Base-by-base conservation (phyloP, 2,888 invertebrate species). In the Chelonus formosanus region DNA sequence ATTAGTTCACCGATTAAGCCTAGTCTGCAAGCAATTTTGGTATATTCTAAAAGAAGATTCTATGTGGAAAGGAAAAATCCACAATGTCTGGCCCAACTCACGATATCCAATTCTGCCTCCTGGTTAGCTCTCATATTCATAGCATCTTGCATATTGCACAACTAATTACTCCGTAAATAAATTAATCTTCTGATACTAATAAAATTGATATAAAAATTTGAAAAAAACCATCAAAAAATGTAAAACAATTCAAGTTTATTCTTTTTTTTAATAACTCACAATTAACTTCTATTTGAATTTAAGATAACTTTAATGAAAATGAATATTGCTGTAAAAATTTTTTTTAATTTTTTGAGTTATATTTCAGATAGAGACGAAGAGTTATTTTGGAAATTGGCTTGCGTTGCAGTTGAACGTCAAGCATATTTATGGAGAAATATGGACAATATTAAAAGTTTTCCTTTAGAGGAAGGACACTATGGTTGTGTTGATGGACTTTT, bases 371-470 rank as follows among this genome's bases (percentile, higher is more conserved):
- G 86, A 52, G 84, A 86, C 35, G 80, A 82, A 60, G 84, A 85
- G 65, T 74, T 86, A 20, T 86, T 87, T 74, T 89, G 89, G 89
- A 86, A 86, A 74, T 82, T 85, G 56, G 85, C 89, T 0, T 90
- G 89, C 80, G 85, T 89, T 52, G 87, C 88, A 69, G 86, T 90
- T 78, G 89, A 90, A 76, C 86, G 86, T 65, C 87, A 89, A 72
- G 83, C 82, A 70, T 84, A 84, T 56, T 84, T 87, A 70, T 91
- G 91, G 91, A 82, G 4, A 81, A 87, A 79, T 79, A 44, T 67
- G 56, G 79, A 85, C 43, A 83, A 84, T 57, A 85, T 87, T 80
- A 85, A 83, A 70, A 86, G 87, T 74, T 79, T 88, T 67, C 84
- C 85, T 52, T 83, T 87, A 6, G 85, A 85, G 70, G 86, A 88